Base-by-base conservation (phyloP, 53 echinoderm and acorn worm species). In the Henricia sp. region DNA sequence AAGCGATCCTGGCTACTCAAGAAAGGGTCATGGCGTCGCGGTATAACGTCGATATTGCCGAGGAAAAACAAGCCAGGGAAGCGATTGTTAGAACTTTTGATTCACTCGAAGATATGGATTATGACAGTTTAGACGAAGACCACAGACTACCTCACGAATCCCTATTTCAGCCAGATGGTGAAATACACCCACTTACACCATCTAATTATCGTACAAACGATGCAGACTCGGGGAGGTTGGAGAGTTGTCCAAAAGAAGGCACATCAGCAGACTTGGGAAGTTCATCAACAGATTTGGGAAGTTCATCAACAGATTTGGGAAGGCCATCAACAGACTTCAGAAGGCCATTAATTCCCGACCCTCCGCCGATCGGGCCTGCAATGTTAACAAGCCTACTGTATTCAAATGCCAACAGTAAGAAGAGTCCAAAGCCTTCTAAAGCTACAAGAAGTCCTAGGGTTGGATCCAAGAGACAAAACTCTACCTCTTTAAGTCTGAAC, bases 1-100 rank as follows among this genome's bases (percentile, higher is more conserved):
- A 84, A 48, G 20, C 74, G 67, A 74, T 75, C n/a, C 55, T 89
- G 26, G 51, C 68, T 42, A 67, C 74, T 33, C 89, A 84, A 38
- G 52, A 67, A 44, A 52, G 73, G 37, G 42, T 53, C 0, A 64
- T 83, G 51, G 60, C 43, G 63, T 62, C 26, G n/a, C n/a, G n/a
- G n/a, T n/a, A n/a, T n/a, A n/a, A n/a, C n/a, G n/a, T n/a, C n/a
- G n/a, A n/a, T n/a, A n/a, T n/a, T 37, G 36, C 67, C 16, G 36
- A 74, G 33, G 38, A 54, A 28, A 50, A 67, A 33, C 38, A 30
- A 19, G 50, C 16, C 24, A 43, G 76, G 2, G n/a, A 9, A 4
- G 55, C 55, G n/a, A 9, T 16, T 9, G 38, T 16, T 13, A 14
- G 10, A 5, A 40, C n/a, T 38, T 19, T 14, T 5, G 70, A 26